These are phyloP conservation scores for Rhamnusium bicolor DNA, from an alignment of 2,888 invertebrate genomes.

Conservation along the genomic window DNA sequence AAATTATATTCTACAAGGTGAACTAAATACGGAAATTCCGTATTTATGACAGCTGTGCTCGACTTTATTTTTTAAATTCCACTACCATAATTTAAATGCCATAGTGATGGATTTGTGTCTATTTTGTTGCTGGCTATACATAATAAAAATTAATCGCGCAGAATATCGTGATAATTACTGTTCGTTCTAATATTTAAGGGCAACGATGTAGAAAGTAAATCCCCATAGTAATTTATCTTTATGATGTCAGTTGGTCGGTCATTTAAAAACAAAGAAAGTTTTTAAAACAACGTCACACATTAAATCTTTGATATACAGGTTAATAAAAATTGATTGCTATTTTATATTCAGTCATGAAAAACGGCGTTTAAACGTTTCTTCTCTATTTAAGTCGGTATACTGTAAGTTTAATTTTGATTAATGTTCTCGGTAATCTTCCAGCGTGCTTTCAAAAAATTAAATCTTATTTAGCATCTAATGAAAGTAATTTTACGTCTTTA, in stretches of 20 bases:
- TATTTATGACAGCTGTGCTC: not conserved
- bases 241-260: slow-evolving; percentile 41
- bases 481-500: slow-evolving; percentile 2
- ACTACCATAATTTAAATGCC: not conserved
- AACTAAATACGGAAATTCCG: no score
- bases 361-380: slow-evolving; percentile 39
- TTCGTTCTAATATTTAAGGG: slow-evolving; percentile 9
- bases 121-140: slow-evolving; percentile 13
- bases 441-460: slow-evolving; percentile 3
- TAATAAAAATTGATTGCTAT: slow-evolving; percentile 52
- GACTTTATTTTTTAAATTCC: not conserved
- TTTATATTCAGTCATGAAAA: slow-evolving; percentile 35
- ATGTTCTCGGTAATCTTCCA: slow-evolving; percentile 39
- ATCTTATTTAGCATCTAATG: slow-evolving; percentile 7
- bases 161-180: slow-evolving; percentile 15
- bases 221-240: slow-evolving; percentile 40
- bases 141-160: slow-evolving; percentile 26
- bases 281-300: slow-evolving; percentile 26
- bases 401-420: slow-evolving; percentile 59
- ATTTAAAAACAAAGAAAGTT: slow-evolving; percentile 51
- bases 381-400: slow-evolving; percentile 51
- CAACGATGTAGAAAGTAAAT: slow-evolving; percentile 28
- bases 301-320: slow-evolving; percentile 32
- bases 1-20: no score
- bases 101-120: not conserved